Percentiles rank a stretch among this genome's conserved stretches.
phyloP scores from a whole-genome alignment of 2,113 vertebrate genomes.

The Melanocharis versteri region DNA sequence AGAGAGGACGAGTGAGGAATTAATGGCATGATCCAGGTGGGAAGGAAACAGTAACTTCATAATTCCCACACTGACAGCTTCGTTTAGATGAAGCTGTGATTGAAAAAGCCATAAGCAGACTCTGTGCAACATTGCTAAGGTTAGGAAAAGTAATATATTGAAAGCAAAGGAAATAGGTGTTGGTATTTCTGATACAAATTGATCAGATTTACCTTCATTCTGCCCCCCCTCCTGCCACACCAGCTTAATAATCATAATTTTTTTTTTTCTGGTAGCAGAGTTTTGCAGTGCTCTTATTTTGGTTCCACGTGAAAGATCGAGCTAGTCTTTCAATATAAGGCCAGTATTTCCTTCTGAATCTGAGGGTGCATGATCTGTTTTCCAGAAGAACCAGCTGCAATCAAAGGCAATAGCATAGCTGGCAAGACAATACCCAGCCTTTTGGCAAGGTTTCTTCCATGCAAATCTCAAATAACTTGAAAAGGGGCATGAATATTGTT shows the following conservation, averaged over 20 bases:
- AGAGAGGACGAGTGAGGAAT: background rate
- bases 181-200: background rate
- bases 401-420: background rate
- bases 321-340: background rate
- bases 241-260: background rate
- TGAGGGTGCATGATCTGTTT: background rate
- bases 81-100: background rate
- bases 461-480: background rate
- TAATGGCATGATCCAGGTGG: background rate
- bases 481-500: background rate
- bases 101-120: background rate
- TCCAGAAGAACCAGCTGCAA: background rate
- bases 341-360: background rate
- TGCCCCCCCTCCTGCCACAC: background rate
- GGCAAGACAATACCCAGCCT: background rate
- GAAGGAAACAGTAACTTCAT: background rate
- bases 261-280: background rate
- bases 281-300: background rate
- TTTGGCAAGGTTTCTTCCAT: background rate
- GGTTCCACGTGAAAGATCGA: background rate
- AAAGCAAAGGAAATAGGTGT: background rate
- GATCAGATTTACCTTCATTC: background rate
- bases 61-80: background rate
- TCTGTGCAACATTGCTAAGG: background rate
- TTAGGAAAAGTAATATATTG: background rate